Evolutionary conservation across 1,140 invertebrate species (phyloP).

Genomic region (Monochamus saltuarius): DNA sequence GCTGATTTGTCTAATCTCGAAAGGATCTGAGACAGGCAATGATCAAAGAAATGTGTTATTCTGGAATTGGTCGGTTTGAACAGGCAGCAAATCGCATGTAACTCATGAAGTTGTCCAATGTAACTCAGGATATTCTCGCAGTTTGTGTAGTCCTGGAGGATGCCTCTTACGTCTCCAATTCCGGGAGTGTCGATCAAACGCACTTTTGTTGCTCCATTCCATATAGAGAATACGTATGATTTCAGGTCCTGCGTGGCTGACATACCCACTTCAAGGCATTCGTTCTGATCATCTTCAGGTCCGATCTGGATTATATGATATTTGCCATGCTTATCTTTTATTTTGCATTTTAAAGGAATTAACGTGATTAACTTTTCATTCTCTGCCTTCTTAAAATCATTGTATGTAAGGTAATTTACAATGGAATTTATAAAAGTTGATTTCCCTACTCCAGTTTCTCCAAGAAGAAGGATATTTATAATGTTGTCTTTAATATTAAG

Average conservation of each 20-base stretch:
- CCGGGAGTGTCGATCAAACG: conserved; percentile 46
- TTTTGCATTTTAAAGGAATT: conserved; percentile 36
- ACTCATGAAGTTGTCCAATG: conserved; percentile 29
- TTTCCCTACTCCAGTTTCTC: conserved; percentile 46
- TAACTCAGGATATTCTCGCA: conserved; percentile 42
- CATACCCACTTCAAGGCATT: conserved; percentile 30
- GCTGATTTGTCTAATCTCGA: conserved; percentile 41
- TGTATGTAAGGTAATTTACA: conserved; percentile 37
- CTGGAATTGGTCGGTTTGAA: conserved; percentile 38
- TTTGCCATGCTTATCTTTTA: conserved; percentile 31
- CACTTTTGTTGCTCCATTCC: conserved; percentile 24
- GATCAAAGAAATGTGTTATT: conserved; percentile 37
- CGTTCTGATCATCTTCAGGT: conserved; percentile 37
- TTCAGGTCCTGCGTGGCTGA: conserved; percentile 41
- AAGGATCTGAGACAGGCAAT: conserved; percentile 43
- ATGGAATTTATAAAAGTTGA: conserved; percentile 46
- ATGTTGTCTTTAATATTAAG: conserved; percentile 10
- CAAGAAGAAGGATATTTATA: conserved; percentile 42
- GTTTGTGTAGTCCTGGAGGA: conserved; percentile 39
- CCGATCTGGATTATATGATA: conserved; percentile 21
- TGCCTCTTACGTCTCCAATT: conserved; percentile 40
- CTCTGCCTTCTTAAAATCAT: conserved; percentile 29
- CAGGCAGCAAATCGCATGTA: conserved; percentile 44
- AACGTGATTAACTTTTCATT: conserved; percentile 28
- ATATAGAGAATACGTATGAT: conserved; percentile 38